Conservation (phyloP, 2,113 vertebrate species). For the Perca schrenkii region DNA sequence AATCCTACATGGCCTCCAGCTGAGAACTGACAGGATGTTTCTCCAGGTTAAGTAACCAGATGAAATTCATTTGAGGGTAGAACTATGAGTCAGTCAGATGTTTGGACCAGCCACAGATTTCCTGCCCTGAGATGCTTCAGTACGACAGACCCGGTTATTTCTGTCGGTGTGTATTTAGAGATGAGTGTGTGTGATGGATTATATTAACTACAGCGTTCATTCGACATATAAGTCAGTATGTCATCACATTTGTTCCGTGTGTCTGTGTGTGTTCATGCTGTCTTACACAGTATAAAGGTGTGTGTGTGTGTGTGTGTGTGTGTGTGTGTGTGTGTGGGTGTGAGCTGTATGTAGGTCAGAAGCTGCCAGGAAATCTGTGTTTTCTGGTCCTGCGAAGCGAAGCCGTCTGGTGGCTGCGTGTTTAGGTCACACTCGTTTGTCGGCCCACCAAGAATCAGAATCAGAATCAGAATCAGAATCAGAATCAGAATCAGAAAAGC, state of each 20-base stretch:
- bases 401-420: constrained; percentile 55
- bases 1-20: background rate
- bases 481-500: too few relatives aligned
- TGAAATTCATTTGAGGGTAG: background rate
- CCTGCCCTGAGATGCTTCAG: constrained; percentile 15
- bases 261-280: constrained; percentile 17
- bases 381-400: constrained; percentile 38
- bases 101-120: constrained; percentile 31
- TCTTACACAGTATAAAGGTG: constrained; percentile 4
- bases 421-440: constrained; percentile 66
- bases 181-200: constrained; percentile 29
- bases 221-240: constrained; percentile 36
- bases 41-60: background rate
- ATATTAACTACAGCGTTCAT: constrained; percentile 22
- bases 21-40: background rate
- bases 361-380: constrained; percentile 55
- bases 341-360: constrained; percentile 65
- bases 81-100: background rate
- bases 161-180: constrained; percentile 8
- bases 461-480: too few relatives aligned
- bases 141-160: background rate
- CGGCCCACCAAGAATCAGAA: constrained; percentile 69
- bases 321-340: constrained; percentile 15
- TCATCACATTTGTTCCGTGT: constrained; percentile 38
- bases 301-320: constrained; percentile 4